These are phyloP conservation scores for Hippocampus barbouri DNA, from an alignment of 2,113 vertebrate genomes.

Conservation along the genomic window DNA sequence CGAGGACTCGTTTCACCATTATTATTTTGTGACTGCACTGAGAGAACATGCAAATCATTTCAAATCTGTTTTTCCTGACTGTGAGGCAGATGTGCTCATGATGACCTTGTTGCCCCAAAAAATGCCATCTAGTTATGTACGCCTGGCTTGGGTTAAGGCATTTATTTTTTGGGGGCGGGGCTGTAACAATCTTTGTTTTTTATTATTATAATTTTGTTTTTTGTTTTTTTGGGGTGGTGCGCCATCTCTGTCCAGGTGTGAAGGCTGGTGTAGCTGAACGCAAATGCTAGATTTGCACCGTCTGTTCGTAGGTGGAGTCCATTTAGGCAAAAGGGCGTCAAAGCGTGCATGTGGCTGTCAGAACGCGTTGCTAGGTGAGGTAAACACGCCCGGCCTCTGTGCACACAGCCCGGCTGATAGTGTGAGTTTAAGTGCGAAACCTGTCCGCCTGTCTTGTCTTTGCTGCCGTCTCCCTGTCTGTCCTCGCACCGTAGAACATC, in stretches of 20 bases:
- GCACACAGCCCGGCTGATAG: conserved; percentile 29
- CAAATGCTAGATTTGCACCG: background rate
- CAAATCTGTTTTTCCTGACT: no score
- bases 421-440: conserved; percentile 57
- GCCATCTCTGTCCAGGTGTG: background rate
- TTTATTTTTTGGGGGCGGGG: background rate
- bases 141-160: no score
- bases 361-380: conserved; percentile 13
- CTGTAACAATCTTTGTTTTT: background rate
- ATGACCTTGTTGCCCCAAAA: no score
- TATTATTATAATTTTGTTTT: background rate
- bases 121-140: no score
- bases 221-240: background rate
- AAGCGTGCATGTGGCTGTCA: conserved; percentile 30
- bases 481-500: conserved; percentile 46
- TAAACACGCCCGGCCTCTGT: conserved; percentile 13
- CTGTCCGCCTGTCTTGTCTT: conserved; percentile 43
- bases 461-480: conserved; percentile 37
- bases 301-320: conserved; percentile 8
- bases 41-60: no score
- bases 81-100: no score
- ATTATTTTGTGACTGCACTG: no score
- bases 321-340: conserved; percentile 29
- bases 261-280: background rate
- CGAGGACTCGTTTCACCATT: no score